Evolutionary conservation across 1,140 invertebrate species (phyloP).

Genomic region (Papilio polytes): DNA sequence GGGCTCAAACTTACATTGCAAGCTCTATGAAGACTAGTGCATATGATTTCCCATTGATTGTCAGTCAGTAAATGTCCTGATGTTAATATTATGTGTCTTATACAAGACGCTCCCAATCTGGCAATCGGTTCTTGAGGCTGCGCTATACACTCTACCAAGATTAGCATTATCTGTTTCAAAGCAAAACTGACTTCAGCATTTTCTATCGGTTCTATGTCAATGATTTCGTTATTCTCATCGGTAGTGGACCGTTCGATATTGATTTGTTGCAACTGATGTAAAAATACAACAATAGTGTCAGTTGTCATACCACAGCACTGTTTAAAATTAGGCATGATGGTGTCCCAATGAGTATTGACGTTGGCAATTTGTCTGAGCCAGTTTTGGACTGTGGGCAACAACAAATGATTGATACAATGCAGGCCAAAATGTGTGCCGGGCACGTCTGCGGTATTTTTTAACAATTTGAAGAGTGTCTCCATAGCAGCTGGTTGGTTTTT

Average conservation of each 20-base stretch:
- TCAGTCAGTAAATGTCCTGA: constrained; percentile 91
- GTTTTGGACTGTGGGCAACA: constrained; percentile 95
- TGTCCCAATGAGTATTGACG: constrained; percentile 88
- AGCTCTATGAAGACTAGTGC: constrained; percentile 90
- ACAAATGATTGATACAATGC: constrained; percentile 94
- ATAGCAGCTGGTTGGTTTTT: constrained; percentile 94
- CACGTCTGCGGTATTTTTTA: constrained; percentile 89
- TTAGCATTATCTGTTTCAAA: constrained; percentile 93
- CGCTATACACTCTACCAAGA: constrained; percentile 95
- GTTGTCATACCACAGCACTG: constrained; percentile 96
- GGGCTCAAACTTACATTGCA: constrained; percentile 93
- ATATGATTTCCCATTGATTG: constrained; percentile 93
- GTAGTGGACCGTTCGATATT: constrained; percentile 66
- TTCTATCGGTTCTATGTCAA: constrained; percentile 77
- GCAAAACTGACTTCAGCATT: constrained; percentile 89
- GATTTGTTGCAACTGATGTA: constrained; percentile 81
- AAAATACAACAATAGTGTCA: constrained; percentile 94
- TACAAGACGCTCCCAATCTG: constrained; percentile 95
- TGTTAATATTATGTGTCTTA: constrained; percentile 93
- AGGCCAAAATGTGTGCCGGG: constrained; percentile 94
- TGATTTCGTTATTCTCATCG: constrained; percentile 67
- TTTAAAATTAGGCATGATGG: constrained; percentile 94
- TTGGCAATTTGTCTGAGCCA: constrained; percentile 92
- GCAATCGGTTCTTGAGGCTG: constrained; percentile 95
- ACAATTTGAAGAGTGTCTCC: constrained; percentile 93